These are phyloP conservation scores for Chiroxiphia lanceolata DNA, from an alignment of 2,797 vertebrate genomes.

Conservation along the genomic window DNA sequence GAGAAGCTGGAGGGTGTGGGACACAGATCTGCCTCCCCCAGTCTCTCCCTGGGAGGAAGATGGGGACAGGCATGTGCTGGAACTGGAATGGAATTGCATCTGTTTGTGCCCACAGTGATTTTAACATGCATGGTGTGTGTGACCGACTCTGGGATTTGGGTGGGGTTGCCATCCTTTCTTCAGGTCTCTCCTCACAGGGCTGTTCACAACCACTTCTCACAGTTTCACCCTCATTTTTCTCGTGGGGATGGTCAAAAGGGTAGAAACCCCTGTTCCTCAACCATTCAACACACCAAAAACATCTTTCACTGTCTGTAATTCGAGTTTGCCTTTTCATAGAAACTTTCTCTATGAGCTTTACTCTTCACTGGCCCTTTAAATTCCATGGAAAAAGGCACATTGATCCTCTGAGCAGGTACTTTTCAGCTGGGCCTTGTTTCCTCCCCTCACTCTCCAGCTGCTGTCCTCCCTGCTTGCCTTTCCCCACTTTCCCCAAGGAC, in stretches of 20 bases:
- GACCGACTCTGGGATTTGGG: neutral
- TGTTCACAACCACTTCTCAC: neutral
- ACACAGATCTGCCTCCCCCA: neutral
- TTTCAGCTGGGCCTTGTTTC: neutral
- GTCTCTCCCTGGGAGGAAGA: neutral
- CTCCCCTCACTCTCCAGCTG: neutral
- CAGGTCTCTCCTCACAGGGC: accelerated
- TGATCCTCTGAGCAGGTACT: neutral
- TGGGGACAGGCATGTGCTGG: neutral
- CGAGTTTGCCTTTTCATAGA: neutral
- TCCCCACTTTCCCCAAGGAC: neutral
- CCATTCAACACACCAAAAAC: neutral
- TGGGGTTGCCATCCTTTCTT: neutral
- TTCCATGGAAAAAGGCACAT: neutral
- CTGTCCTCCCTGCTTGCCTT: neutral
- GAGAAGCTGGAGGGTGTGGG: accelerated
- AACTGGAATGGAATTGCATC: neutral
- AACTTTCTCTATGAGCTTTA: neutral
- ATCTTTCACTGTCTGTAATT: neutral
- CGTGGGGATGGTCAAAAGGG: neutral
- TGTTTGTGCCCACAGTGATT: accelerated
- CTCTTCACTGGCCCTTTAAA: neutral
- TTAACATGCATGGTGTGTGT: accelerated
- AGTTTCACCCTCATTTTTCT: neutral
- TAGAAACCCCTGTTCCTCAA: neutral